Conservation (phyloP, 2,113 vertebrate genomes). For the Shinisaurus crocodilurus region DNA sequence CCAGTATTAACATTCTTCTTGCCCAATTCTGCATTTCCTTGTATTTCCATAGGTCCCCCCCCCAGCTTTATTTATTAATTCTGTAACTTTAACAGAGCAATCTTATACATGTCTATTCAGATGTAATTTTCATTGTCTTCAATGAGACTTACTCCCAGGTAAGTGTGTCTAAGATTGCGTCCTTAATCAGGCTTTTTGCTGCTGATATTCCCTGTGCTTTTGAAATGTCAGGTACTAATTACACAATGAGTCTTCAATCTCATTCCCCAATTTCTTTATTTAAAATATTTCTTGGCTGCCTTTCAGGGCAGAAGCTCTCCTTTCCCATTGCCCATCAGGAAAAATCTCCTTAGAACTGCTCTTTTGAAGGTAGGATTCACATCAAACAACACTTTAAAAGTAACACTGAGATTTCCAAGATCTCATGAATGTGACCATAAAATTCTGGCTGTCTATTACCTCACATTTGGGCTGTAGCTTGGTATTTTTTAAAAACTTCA, state of each 20-base stretch:
- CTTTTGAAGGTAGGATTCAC: neutral
- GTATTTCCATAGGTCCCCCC: neutral
- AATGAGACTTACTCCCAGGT: no score
- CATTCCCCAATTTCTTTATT: neutral
- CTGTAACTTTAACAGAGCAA: neutral
- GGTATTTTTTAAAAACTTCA: neutral
- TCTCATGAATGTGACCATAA: neutral
- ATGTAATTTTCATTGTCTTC: no score
- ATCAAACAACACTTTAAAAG: neutral
- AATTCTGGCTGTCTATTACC: neutral
- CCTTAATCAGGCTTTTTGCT: neutral
- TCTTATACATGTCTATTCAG: neutral
- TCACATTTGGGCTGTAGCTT: neutral
- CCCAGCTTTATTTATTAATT: neutral
- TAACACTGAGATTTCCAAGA: neutral
- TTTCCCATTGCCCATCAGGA: neutral
- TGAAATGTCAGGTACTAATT: neutral
- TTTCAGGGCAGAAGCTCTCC: neutral
- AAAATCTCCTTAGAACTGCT: neutral
- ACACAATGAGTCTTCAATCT: no score
- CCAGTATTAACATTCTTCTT: neutral
- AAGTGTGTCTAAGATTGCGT: no score
- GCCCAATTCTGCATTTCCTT: neutral
- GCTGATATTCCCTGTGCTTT: neutral
- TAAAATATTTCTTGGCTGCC: neutral